A percentile compares a stretch with the other conserved stretches of the same genome.
These are phyloP conservation scores for Nothocercus nigrocapillus DNA, from an alignment of 2,113 vertebrate species.

Conservation along the genomic window DNA sequence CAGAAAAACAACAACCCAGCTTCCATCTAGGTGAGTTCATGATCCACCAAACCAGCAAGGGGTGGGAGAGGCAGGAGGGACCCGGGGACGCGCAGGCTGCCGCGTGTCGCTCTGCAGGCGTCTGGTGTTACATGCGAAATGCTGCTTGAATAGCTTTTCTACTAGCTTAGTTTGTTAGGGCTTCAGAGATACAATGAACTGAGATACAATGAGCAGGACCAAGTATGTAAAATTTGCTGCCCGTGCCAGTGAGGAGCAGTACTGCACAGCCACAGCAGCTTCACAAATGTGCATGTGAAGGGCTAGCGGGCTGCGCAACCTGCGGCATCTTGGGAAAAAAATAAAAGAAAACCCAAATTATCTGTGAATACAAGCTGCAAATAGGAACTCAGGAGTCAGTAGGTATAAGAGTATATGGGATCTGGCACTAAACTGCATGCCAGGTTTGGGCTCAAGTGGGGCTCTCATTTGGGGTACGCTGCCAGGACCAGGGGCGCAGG, in stretches of 20 bases:
- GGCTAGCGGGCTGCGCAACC: background rate
- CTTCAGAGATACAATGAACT: background rate
- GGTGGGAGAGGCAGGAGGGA: background rate
- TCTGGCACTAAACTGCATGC: fast-evolving
- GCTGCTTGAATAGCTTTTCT: background rate
- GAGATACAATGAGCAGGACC: background rate
- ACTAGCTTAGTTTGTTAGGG: background rate
- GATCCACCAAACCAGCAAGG: background rate
- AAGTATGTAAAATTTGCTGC: background rate
- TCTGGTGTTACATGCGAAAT: background rate
- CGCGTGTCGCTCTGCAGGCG: fast-evolving
- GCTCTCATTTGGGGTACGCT: background rate
- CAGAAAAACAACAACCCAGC: background rate
- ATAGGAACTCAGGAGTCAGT: background rate
- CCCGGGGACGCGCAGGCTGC: fast-evolving
- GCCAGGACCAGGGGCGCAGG: background rate
- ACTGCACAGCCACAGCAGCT: background rate
- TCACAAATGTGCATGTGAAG: background rate
- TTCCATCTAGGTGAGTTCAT: background rate
- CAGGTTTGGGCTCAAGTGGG: background rate
- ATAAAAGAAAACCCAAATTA: background rate
- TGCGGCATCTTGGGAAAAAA: background rate
- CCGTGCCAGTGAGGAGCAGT: background rate
- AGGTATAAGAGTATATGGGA: background rate
- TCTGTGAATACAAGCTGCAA: background rate